Evolutionary conservation across 2,888 invertebrate genomes (phyloP), one percentile per base, ranked within the genome.

Genomic region (Ectemnius continuus): DNA sequence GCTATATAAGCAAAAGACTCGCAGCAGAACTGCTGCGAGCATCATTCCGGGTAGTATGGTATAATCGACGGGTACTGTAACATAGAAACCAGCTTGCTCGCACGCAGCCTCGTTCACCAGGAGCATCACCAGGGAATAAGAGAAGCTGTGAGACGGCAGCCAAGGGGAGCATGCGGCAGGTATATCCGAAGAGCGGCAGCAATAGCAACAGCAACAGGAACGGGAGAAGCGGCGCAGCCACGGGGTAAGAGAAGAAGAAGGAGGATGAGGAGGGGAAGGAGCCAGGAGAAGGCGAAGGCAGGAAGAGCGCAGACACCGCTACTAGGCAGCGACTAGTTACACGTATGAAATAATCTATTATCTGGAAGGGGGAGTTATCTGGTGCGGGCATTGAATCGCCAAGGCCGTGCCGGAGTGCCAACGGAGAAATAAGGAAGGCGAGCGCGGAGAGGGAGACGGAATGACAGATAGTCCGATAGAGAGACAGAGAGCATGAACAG

Each of bases 261-360:
- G 69, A 23, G 57, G 26, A 60, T 6, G 59, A 28, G 28, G 59
- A 60, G 18, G 59, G 1, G 36, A 3, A 23, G 3, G 23, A 23
- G 23, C 3, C 47, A 46, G 57, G 23, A 23, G 23, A 23, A 23
- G 3, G 66, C 20, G 59, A 56, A 48, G 68, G 61, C 16, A 78
- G 47, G 73, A 68, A 58, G 67, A 59, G 62, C 70, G 59, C 58
- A 52, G 52, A 52, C 52, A 14, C 61, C 61, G 73, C 76, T 70
- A 75, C 85, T 77, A 84, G 36, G 76, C 81, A 81, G 84, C 87
- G 85, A 88, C 88, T 88, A 88, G 89, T 88, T 89, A 88, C 87
- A 86, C 86, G 87, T 88, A 88, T 88, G 88, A 89, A 90, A 90
- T 89, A 88, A 89, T 90, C 88, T 89, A 89, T 90, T 89, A 88